Evolutionary conservation across 1,140 invertebrate species (phyloP).

Genomic region (Bombyx mori): ASM3026992v2 NC_085129.1:382001-382500

Average conservation of each 20-base stretch:
- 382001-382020: background rate
- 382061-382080: no score
- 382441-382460: no score
- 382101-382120: no score
- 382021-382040: no score
- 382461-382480: no score
- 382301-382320: conserved; percentile 71
- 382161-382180: conserved; percentile 35
- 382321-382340: conserved; percentile 74
- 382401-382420: conserved; percentile 55
- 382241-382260: conserved; percentile 48
- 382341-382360: conserved; percentile 77
- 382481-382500: no score
- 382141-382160: background rate
- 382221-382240: conserved; percentile 46
- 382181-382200: conserved; percentile 44
- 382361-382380: conserved; percentile 77
- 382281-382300: conserved; percentile 74
- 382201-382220: conserved; percentile 41
- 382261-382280: conserved; percentile 75
- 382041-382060: no score
- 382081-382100: no score
- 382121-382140: no score
- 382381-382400: conserved; percentile 72
- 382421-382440: conserved; percentile 51